These are phyloP conservation scores for Scolanthus callimorphus DNA, from an alignment of 92 coral and sea anemone genomes.

Conservation along the genomic window DNA sequence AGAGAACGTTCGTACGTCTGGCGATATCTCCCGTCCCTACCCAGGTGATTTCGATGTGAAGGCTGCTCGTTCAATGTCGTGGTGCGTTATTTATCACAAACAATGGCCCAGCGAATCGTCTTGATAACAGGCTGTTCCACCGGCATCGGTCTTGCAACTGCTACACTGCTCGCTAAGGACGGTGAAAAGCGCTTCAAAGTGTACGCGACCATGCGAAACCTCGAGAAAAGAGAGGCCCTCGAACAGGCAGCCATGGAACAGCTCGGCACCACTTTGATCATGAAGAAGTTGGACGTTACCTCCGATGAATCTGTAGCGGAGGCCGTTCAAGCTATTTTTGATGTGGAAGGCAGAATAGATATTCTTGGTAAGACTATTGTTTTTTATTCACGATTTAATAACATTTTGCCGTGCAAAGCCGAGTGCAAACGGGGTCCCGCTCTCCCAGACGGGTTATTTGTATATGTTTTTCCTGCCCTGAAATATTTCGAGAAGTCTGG, in stretches of 20 bases:
- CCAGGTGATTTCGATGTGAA: no score
- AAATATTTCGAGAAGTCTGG: no score
- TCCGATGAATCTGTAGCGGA: conserved; percentile 80
- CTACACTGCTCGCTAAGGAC: conserved; percentile 80
- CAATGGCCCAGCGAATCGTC: conserved; percentile 70
- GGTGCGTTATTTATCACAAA: no score
- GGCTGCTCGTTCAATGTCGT: no score
- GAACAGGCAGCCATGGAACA: conserved; percentile 61
- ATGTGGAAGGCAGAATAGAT: conserved; percentile 72
- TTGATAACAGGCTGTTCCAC: conserved; percentile 89
- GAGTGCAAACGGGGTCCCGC: no score
- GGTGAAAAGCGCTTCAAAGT: conserved; percentile 86
- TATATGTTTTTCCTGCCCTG: no score
- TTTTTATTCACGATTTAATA: no score
- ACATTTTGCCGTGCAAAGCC: no score
- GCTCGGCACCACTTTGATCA: conserved; percentile 69
- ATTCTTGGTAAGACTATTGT: conserved; percentile 71
- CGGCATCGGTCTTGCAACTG: conserved; percentile 84
- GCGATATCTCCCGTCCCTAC: no score
- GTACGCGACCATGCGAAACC: conserved; percentile 87
- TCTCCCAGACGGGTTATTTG: no score
- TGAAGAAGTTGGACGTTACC: conserved; percentile 75
- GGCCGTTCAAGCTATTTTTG: conserved; percentile 63
- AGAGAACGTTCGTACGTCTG: no score
- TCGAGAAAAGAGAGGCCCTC: conserved; percentile 58